Conservation (phyloP, 2,113 vertebrate genomes). For the Actenoides lindsayi region DNA sequence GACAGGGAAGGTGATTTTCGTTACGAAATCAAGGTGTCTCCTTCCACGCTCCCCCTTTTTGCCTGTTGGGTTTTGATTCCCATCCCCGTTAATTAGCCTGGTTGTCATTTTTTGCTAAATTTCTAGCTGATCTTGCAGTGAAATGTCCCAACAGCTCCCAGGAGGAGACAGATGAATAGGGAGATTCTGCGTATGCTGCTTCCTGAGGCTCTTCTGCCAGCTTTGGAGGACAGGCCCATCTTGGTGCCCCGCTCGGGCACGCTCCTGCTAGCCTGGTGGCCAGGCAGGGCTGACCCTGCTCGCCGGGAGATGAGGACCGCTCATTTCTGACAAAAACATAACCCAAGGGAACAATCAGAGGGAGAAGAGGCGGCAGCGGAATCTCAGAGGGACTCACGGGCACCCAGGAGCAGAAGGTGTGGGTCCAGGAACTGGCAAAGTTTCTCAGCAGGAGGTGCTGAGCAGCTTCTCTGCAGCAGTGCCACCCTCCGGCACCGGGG, state of each 20-base stretch:
- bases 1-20: background rate
- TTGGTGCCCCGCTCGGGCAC: background rate
- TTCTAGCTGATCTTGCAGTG: background rate
- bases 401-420: background rate
- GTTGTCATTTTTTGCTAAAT: background rate
- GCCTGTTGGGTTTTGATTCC: too few species aligned
- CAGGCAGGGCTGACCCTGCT: background rate
- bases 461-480: background rate
- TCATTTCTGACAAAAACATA: background rate
- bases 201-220: background rate
- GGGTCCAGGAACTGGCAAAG: background rate
- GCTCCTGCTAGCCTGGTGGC: background rate
- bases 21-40: background rate
- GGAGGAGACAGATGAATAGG: background rate
- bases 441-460: background rate
- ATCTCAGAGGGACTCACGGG: background rate
- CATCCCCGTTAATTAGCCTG: background rate
- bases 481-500: constrained; percentile 22
- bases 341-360: background rate
- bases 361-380: accelerated
- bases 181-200: accelerated
- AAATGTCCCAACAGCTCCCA: background rate
- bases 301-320: background rate
- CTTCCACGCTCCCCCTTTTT: background rate
- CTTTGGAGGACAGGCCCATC: background rate